phyloP scores from a whole-genome alignment of 2,113 vertebrate species.

The Ctenomys sociabilis region DNA sequence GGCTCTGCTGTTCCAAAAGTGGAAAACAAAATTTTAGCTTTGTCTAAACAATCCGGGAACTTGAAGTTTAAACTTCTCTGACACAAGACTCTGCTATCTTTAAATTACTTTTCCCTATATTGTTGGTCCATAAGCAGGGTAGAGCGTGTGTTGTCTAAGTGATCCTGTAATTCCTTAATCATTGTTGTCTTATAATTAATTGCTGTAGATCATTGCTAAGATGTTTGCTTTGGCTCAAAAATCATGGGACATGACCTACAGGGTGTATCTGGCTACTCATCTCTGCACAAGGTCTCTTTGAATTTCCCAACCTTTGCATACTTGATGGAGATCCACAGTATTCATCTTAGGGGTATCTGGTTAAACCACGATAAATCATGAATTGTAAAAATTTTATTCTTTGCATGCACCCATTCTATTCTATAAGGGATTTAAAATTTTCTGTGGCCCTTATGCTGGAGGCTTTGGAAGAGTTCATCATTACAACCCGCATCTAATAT shows the following conservation, averaged over 20 bases:
- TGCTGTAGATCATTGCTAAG: background rate
- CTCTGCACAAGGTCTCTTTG: background rate
- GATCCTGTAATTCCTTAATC: background rate
- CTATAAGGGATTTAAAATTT: background rate
- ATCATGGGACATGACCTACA: background rate
- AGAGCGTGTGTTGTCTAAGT: too few relatives aligned
- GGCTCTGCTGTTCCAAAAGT: background rate
- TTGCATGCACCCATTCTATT: background rate
- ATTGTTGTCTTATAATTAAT: background rate
- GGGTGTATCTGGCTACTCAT: background rate
- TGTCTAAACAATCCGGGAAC: background rate
- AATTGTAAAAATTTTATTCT: background rate
- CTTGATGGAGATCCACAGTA: background rate
- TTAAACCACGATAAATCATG: background rate
- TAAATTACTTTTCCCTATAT: background rate
- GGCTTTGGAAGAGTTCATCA: background rate
- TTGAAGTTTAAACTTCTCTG: background rate
- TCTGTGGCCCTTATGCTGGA: background rate
- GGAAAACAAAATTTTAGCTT: slow-evolving; percentile 17
- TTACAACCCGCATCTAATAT: background rate
- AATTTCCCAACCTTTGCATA: background rate
- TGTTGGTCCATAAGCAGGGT: accelerated
- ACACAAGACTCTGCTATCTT: background rate
- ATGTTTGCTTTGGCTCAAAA: background rate
- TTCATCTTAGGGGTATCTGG: too few relatives aligned